Conservation (phyloP, 2,113 vertebrate genomes). For the Gnathonemus longibarbis region DNA sequence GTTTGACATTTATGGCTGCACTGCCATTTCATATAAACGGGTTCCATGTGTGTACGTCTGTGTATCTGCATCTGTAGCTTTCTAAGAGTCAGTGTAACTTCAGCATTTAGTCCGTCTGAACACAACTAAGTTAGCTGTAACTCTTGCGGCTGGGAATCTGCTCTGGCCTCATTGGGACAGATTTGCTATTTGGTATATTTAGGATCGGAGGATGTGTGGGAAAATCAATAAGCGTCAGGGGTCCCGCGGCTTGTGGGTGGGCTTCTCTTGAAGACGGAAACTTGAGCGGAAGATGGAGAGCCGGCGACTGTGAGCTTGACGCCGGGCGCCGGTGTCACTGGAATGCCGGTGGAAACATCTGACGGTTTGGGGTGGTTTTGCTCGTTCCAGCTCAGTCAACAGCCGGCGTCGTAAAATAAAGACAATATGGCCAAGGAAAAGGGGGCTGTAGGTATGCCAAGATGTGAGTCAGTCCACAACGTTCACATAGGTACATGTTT, state of each 20-base stretch:
- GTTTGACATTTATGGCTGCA: background rate
- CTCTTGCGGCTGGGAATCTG: background rate
- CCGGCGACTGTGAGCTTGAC: background rate
- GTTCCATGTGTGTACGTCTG: background rate
- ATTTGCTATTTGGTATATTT: background rate
- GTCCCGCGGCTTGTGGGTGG: background rate
- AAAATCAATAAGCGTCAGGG: background rate
- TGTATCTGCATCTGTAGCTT: background rate
- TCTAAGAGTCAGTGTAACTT: background rate
- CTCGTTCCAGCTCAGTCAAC: background rate
- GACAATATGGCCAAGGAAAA: background rate
- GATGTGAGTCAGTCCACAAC: background rate
- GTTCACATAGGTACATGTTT: background rate
- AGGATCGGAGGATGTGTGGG: background rate
- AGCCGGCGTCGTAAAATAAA: background rate
- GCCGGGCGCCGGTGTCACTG: background rate
- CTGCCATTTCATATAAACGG: background rate
- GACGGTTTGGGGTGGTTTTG: constrained; percentile 3
- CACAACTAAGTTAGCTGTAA: background rate
- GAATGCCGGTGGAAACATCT: background rate
- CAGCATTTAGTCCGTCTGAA: background rate
- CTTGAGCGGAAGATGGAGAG: background rate
- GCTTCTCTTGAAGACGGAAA: constrained; percentile 9
- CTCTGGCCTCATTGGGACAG: background rate
- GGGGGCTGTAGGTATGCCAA: background rate